Evolutionary conservation across 2,113 vertebrate genomes (phyloP).

Genomic region (Heterocephalus glaber): DNA sequence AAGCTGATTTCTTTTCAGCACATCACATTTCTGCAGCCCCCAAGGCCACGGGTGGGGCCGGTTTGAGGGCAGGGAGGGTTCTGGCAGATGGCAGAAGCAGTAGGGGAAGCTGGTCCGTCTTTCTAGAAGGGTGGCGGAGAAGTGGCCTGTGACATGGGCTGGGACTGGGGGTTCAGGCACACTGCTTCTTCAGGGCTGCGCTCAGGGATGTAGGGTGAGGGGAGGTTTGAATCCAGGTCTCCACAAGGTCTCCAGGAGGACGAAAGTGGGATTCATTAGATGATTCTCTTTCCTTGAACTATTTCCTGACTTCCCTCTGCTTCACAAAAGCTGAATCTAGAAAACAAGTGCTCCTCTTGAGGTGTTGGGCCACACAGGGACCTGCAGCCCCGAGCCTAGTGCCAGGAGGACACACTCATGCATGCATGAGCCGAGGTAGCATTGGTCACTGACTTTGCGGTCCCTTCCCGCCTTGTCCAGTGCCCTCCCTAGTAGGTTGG

Average conservation of each 20-base stretch:
- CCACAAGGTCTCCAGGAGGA: background rate
- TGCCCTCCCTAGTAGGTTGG: too few species aligned
- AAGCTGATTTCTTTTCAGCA: background rate
- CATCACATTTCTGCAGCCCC: background rate
- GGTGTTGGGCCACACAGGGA: background rate
- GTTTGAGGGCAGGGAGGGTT: background rate
- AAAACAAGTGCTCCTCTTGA: background rate
- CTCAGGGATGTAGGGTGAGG: background rate
- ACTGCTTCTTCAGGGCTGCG: too few species aligned
- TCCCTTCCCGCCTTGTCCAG: background rate
- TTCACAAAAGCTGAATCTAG: background rate
- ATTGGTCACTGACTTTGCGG: background rate
- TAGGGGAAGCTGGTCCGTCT: background rate
- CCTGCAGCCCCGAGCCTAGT: background rate
- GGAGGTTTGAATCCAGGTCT: background rate
- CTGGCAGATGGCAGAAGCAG: background rate
- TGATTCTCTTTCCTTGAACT: background rate
- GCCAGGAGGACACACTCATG: fast-evolving
- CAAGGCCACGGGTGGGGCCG: background rate
- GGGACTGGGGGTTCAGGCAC: background rate
- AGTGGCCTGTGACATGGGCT: background rate
- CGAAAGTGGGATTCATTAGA: background rate
- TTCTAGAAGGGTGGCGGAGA: background rate
- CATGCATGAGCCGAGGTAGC: background rate
- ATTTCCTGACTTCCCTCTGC: background rate